phyloP scores from a whole-genome alignment of 2,888 invertebrate genomes.

The Tetropium fuscum region DNA sequence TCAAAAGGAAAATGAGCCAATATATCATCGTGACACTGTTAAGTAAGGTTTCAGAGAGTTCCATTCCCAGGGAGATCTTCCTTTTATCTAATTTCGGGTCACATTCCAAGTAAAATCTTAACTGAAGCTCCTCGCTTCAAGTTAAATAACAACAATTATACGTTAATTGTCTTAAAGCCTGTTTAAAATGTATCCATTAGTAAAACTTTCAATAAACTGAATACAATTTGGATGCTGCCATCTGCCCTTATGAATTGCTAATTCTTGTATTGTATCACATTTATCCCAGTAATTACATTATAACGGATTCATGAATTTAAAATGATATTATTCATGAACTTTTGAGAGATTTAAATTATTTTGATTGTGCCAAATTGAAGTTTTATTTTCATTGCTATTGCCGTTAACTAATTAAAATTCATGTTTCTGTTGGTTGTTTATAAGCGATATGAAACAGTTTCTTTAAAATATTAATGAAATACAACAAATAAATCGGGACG shows the following conservation, averaged over 20 bases:
- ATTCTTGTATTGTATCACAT: slow-evolving; percentile 21
- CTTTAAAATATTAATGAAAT: too few species aligned
- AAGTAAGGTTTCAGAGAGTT: slow-evolving; percentile 6
- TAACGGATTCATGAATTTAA: slow-evolving; percentile 14
- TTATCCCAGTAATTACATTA: slow-evolving; percentile 21
- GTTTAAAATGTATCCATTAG: slow-evolving; percentile 23
- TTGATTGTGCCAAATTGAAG: slow-evolving; percentile 4
- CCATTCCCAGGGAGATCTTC: slow-evolving; percentile 1
- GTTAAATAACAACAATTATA: slow-evolving; percentile 25
- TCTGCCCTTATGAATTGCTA: slow-evolving; percentile 23
- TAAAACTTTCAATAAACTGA: slow-evolving; percentile 24
- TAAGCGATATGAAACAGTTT: too few species aligned
- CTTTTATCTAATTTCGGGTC: slow-evolving; percentile 18
- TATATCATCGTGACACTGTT: not conserved
- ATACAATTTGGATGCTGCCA: slow-evolving; percentile 17
- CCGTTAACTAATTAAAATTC: too few species aligned
- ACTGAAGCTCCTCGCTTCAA: slow-evolving; percentile 2
- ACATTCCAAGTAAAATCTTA: slow-evolving; percentile 14
- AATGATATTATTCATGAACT: slow-evolving; percentile 9
- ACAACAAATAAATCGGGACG: too few species aligned
- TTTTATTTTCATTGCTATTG: too few species aligned
- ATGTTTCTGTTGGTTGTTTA: too few species aligned
- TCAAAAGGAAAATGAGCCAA: not conserved
- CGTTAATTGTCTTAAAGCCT: slow-evolving; percentile 13
- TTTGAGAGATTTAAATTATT: slow-evolving; percentile 9